Percentiles rank a stretch among this genome's conserved stretches.
Conservation (phyloP, 2,797 vertebrate species). For the Helicolenus hilgendorfi region DNA sequence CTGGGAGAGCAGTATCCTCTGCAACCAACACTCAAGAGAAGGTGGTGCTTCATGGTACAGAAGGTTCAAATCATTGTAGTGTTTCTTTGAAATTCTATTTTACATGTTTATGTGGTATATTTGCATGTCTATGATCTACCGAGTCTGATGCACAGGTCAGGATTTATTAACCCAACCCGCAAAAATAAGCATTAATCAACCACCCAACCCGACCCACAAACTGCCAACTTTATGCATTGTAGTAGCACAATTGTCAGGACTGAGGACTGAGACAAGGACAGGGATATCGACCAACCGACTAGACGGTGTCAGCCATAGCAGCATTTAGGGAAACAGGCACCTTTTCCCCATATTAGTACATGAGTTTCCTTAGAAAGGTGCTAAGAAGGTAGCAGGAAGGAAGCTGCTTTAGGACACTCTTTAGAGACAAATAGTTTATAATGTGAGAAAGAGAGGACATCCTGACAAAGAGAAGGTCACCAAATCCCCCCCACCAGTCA, state of each 20-base stretch:
- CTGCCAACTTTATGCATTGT: too few relatives aligned
- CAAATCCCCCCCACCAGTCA: conserved; percentile 14
- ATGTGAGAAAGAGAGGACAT: conserved; percentile 38
- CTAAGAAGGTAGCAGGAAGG: not conserved
- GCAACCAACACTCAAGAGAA: not conserved
- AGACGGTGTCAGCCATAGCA: too few relatives aligned
- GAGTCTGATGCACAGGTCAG: too few relatives aligned
- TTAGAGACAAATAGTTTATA: conserved; percentile 11
- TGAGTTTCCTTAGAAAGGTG: not conserved
- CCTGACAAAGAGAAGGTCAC: conserved; percentile 15
- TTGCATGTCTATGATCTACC: too few relatives aligned
- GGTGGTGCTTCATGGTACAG: too few relatives aligned
- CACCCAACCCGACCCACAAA: not conserved
- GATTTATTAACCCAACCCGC: too few relatives aligned
- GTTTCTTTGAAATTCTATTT: not conserved
- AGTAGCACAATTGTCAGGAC: too few relatives aligned
- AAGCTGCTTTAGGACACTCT: not conserved
- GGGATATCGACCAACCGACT: not conserved
- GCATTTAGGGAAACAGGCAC: not conserved
- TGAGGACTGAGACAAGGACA: not conserved
- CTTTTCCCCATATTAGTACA: not conserved
- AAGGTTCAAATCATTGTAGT: not conserved
- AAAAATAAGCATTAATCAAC: not conserved
- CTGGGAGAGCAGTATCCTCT: not conserved
- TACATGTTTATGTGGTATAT: not conserved